phyloP scores from a whole-genome alignment of 1,140 invertebrate genomes.

The Amphibalanus amphitrite region DNA sequence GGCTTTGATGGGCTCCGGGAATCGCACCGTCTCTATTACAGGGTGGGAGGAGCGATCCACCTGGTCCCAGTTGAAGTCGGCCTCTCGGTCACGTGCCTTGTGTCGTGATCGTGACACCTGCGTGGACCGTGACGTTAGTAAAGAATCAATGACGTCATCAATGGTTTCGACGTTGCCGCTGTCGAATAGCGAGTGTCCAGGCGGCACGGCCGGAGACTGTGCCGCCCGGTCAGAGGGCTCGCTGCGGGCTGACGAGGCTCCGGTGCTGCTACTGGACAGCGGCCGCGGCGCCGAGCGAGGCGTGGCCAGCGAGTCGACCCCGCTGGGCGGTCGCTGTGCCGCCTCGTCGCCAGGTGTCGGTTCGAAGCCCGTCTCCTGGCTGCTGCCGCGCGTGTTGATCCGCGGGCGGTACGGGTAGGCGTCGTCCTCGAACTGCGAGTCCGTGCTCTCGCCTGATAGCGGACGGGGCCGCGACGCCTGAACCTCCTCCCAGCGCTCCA shows the following conservation, averaged over 20 bases:
- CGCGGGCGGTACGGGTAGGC: neutral
- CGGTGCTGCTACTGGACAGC: neutral
- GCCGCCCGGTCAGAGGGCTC: neutral
- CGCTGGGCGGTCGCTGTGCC: neutral
- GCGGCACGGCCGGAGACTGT: too few species aligned
- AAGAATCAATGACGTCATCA: neutral
- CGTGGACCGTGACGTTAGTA: neutral
- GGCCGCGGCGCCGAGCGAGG: conserved; percentile 8
- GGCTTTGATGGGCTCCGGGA: neutral
- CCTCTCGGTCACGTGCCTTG: too few species aligned
- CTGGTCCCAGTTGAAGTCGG: neutral
- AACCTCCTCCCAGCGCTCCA: neutral
- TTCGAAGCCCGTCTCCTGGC: neutral
- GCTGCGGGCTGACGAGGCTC: neutral
- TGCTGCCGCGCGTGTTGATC: neutral
- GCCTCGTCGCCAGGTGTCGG: neutral
- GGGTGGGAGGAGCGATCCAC: neutral
- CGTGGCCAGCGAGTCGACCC: conserved; percentile 8
- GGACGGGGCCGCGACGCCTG: neutral
- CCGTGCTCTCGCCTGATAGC: too few species aligned
- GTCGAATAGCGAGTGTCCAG: neutral
- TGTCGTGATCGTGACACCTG: neutral
- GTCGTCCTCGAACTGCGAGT: neutral
- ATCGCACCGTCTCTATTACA: neutral
- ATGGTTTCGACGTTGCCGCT: neutral